Percentiles rank a stretch among this genome's conserved stretches.
Evolutionary conservation across 1,140 invertebrate genomes (phyloP).

Genomic region (Camponotus pennsylvanicus): DNA sequence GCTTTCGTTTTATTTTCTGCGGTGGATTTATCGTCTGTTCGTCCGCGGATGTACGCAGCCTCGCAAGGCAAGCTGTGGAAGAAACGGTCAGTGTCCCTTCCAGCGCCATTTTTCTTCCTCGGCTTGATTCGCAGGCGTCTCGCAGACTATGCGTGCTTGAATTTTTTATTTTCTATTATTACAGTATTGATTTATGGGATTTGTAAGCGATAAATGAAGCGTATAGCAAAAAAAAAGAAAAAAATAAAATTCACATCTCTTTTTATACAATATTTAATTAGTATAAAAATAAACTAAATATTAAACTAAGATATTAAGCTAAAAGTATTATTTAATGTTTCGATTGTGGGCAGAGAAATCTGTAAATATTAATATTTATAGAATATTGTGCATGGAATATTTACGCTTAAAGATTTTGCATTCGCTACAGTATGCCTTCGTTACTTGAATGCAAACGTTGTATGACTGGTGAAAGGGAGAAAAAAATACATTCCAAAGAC

Average conservation of each 20-base stretch:
- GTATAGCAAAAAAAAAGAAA: not conserved
- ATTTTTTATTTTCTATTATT: constrained; percentile 3
- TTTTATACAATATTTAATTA: too few relatives aligned
- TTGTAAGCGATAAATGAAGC: too few relatives aligned
- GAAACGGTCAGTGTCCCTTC: constrained; percentile 64
- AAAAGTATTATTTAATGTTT: not conserved
- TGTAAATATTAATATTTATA: not conserved
- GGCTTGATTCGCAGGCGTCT: constrained; percentile 5
- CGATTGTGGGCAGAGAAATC: not conserved
- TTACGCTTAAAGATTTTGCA: not conserved
- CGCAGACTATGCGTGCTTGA: not conserved
- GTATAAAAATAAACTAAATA: too few relatives aligned
- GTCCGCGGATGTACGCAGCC: constrained; percentile 64
- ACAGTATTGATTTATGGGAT: not conserved
- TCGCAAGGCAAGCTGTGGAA: constrained; percentile 55
- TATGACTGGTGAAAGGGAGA: not conserved
- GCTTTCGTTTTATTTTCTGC: constrained; percentile 68
- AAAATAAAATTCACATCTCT: not conserved
- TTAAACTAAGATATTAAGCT: too few relatives aligned
- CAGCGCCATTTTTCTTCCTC: constrained; percentile 52
- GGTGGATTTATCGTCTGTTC: constrained; percentile 71
- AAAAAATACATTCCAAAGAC: constrained; percentile 21
- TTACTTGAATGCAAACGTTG: not conserved
- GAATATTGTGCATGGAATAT: not conserved
- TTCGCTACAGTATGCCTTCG: not conserved